Evolutionary conservation across 2,888 invertebrate genomes (phyloP), one percentile per base, ranked within the genome.

Genomic region (Acanthococcus lagerstroemiae): DNA sequence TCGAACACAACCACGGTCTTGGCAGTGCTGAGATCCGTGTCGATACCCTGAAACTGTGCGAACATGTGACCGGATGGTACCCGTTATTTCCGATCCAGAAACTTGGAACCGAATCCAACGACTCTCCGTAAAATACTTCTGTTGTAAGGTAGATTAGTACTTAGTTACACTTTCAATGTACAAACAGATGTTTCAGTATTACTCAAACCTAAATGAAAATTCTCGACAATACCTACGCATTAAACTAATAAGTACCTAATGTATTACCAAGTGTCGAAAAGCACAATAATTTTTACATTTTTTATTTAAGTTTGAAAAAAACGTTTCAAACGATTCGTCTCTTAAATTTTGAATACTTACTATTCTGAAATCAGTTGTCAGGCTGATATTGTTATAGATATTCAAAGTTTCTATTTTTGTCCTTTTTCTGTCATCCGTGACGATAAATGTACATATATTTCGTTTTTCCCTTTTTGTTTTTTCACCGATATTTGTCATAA

Each of bases 21-120:
- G 93, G 94, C 12, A 92, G 92, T 54, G 89, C 86, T 0, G 90
- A 93, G 77, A 85, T 95, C 70, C 84, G 87, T 70, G 81, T 95
- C 70, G 90, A 92, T 76, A 84, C 85, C 73, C 79, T 94, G 67
- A 84, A 87, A 55, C 81, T 92, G 69, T 85, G 88, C 26, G 86
- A 87, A 75, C 83, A 88, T 72, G 88, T 88, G 52, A 84, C 86
- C 73, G 90, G 90, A 70, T 94, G 94, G 94, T 95, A 93, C 80
- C 89, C 90, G 69, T 81, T 95, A 70, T 92, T 91, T 78, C 90
- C 91, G 37, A 88, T 90, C 76, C 87, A 88, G 73, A 87, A 88
- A 61, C 82, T 90, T 69, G 88, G 86, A 63, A 83, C 84, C 24
- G 86, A 82, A 74, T 82, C 82, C 72, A 78, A 78, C 67, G 79